These are phyloP conservation scores for Turdus rufiventris DNA, from an alignment of 2,113 vertebrate species.

Conservation along the genomic window DNA sequence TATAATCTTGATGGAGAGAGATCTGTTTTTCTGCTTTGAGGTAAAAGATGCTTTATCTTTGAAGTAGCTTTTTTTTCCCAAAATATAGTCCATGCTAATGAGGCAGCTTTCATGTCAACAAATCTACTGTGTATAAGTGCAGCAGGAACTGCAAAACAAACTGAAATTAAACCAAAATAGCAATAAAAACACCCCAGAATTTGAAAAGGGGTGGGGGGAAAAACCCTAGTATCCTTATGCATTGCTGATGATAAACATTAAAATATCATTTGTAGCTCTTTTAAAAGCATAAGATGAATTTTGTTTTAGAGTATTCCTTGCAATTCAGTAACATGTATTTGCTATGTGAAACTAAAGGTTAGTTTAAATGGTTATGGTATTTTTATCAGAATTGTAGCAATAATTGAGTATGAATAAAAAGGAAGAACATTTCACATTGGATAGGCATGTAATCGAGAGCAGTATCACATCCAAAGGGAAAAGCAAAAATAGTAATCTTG, in stretches of 20 bases:
- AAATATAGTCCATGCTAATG: slow-evolving; percentile 48
- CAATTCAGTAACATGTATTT: neutral
- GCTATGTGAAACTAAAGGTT: neutral
- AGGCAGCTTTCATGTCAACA: slow-evolving; percentile 48
- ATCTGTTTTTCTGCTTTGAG: slow-evolving; percentile 30
- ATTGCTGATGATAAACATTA: neutral
- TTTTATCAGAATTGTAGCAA: neutral
- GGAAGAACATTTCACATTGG: neutral
- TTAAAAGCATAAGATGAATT: neutral
- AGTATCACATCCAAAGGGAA: neutral
- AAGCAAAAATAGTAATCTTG: slow-evolving; percentile 4
- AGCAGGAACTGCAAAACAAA: slow-evolving; percentile 8
- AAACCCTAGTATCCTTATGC: neutral
- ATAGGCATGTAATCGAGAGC: neutral
- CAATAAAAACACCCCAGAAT: neutral
- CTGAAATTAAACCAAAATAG: slow-evolving; percentile 5
- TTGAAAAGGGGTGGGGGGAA: neutral
- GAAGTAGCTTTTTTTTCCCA: slow-evolving; percentile 23
- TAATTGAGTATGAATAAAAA: neutral
- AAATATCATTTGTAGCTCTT: neutral
- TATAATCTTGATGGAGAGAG: neutral
- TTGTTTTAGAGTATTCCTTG: neutral
- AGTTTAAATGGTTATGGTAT: neutral
- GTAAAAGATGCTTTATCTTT: slow-evolving; percentile 31
- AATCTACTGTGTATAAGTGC: neutral